phyloP scores from a whole-genome alignment of 2,888 invertebrate species.

The Ditylenchus weischeri region DNA sequence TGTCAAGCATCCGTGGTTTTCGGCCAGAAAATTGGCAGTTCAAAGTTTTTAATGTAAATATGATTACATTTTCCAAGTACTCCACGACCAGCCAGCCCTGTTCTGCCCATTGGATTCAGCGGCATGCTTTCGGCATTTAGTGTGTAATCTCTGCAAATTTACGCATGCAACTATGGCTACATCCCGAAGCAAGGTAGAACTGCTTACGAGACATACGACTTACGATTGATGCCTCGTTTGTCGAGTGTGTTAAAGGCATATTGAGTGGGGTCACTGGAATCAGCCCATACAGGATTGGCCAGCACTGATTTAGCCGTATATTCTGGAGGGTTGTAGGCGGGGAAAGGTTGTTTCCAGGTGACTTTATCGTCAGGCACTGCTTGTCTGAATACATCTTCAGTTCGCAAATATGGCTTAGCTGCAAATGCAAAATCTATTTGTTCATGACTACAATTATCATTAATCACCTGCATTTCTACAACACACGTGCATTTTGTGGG shows the following conservation, averaged over 20 bases:
- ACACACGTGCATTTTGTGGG: not conserved
- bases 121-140: conserved; percentile 43
- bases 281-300: conserved; percentile 72
- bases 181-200: not conserved
- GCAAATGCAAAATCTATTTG: conserved; percentile 16
- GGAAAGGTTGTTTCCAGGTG: conserved; percentile 43
- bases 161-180: too few species aligned
- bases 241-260: conserved; percentile 75
- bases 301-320: conserved; percentile 71
- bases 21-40: too few species aligned
- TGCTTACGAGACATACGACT: conserved; percentile 34
- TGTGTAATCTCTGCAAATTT: conserved; percentile 39
- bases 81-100: conserved; percentile 82
- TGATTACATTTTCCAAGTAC: conserved; percentile 68
- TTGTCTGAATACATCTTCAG: conserved; percentile 33
- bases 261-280: conserved; percentile 68
- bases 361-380: conserved; percentile 50
- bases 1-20: too few species aligned
- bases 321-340: conserved; percentile 72
- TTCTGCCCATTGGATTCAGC: conserved; percentile 80
- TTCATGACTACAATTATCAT: too few species aligned
- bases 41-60: too few species aligned
- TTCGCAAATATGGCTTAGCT: conserved; percentile 47
- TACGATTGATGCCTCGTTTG: conserved; percentile 75
- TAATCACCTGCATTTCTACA: conserved; percentile 1